phyloP scores from a whole-genome alignment of 1,140 invertebrate species.

The Eumeta japonica region DNA sequence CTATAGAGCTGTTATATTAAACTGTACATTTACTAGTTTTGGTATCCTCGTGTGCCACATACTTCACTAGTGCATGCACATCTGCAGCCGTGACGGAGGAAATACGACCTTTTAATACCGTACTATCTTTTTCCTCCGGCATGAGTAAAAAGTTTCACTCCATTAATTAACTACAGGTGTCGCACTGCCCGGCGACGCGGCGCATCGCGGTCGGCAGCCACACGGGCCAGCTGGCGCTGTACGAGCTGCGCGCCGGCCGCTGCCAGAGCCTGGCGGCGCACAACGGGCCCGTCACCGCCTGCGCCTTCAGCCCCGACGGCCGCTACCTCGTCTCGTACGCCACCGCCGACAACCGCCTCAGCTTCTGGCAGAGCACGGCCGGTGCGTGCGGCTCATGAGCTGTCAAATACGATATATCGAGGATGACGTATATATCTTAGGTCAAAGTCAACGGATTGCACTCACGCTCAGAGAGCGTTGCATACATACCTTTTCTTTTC shows the following conservation, averaged over 20 bases:
- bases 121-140: no score
- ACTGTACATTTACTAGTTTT: no score
- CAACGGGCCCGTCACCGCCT: conserved; percentile 81
- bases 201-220: conserved; percentile 83
- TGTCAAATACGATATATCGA: neutral
- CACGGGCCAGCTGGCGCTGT: conserved; percentile 88
- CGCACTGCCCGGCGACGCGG: conserved; percentile 82
- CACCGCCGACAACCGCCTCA: conserved; percentile 90
- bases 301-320: conserved; percentile 95
- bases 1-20: no score
- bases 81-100: no score
- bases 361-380: conserved; percentile 94
- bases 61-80: no score
- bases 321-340: conserved; percentile 96
- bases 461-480: neutral
- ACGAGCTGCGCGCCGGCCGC: conserved; percentile 91
- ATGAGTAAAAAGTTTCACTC: no score
- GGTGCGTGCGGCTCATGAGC: conserved; percentile 42
- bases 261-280: conserved; percentile 92
- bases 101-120: no score
- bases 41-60: no score
- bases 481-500: neutral
- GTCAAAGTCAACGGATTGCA: neutral
- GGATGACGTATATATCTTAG: neutral
- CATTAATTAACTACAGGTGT: no score